Evolutionary conservation across 2,113 vertebrate genomes (phyloP), one percentile per base, ranked within the genome.

Genomic region (Dasyprocta punctata): DNA sequence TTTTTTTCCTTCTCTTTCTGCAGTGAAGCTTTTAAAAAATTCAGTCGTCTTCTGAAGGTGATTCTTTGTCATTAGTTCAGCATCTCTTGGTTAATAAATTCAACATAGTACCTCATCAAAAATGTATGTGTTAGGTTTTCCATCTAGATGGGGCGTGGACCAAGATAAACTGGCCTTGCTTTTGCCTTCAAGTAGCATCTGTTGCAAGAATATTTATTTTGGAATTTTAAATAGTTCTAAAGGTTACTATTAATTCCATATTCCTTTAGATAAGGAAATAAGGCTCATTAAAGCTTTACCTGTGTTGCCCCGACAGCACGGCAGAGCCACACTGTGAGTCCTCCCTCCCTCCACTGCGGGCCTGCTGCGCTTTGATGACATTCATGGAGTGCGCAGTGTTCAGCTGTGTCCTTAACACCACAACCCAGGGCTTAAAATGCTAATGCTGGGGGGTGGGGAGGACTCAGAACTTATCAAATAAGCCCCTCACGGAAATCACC

Each of bases 341-440:
- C 86, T 49, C 2, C 44, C 33, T 87, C 58, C 89, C 38, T n/a
- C 60, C 6, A 1, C 44, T 14, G n/a, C 54, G 14, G 2, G 60
- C 97, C 92, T 49, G 78, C 96, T 86, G 92, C 0, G 26, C 92
- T 95, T 77, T 97, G 90, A 83, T 95, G 97, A 73, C 87, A 86
- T 83, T 86, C 88, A 6, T n/a, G 41, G 41, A 67, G 65, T 56
- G 47, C 81, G 54, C 4, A 41, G 90, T 87, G 13, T 92, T 71
- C 22, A 87, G 81, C 96, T 87, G 63, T 94, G 85, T 97, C 92
- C 96, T 95, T 89, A 95, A 58, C 95, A 89, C 94, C 92, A 65
- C 88, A 95, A 19, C 58, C 87, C 77, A 0, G 14, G 22, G 63
- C 88, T 97, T 80, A 93, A 92, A 88, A 92, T 97, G 95, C 92